Evolutionary conservation across 2,888 invertebrate genomes (phyloP).

Genomic region (Hecatera dysodea): DNA sequence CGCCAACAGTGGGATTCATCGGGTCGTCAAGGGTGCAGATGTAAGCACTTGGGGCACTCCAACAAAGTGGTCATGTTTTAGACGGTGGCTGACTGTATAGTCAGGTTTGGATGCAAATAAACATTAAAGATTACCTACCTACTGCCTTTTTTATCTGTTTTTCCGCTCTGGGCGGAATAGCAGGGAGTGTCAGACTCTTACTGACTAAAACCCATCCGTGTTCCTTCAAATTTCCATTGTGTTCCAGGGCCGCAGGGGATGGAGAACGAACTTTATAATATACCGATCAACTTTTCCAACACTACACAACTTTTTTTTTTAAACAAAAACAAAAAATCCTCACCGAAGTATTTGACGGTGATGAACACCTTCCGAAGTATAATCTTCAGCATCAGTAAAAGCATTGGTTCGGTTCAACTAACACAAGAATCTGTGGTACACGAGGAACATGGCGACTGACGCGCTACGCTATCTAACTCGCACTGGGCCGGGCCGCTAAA

Average conservation of each 20-base stretch:
- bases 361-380: slow-evolving; percentile 31
- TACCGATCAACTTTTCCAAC: not conserved
- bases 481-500: slow-evolving; percentile 46
- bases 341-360: slow-evolving; percentile 46
- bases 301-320: slow-evolving; percentile 15
- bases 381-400: slow-evolving; percentile 31
- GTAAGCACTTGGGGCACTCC: no score
- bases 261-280: no score
- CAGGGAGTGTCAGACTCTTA: no score
- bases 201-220: no score
- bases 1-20: no score
- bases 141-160: not conserved
- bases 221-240: no score
- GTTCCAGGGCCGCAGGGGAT: no score
- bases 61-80: no score
- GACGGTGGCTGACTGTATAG: no score
- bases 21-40: no score
- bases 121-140: not conserved
- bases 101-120: not conserved
- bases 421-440: not conserved
- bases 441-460: slow-evolving; percentile 31
- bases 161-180: no score
- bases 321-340: slow-evolving; percentile 20
- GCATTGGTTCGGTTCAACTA: slow-evolving; percentile 27
- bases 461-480: slow-evolving; percentile 1